A percentile compares a stretch with the other conserved stretches of the same genome.
Conservation (phyloP, 1,140 invertebrate species). For the Centruroides sculpturatus region DNA sequence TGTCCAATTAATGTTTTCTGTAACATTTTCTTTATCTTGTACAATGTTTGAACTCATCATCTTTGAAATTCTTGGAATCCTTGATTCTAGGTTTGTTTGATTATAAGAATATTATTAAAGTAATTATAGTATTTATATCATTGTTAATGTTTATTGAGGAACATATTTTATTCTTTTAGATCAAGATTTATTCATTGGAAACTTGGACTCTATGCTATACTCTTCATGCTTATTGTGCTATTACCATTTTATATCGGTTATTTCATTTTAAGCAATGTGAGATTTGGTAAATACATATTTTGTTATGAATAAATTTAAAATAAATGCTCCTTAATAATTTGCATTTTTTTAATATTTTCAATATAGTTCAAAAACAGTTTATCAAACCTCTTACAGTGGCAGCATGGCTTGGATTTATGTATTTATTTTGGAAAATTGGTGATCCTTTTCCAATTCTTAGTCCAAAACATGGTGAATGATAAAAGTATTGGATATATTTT, state of each 20-base stretch:
- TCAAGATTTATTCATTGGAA: constrained; percentile 96
- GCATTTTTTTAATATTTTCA: too few species aligned
- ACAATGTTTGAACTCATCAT: constrained; percentile 99
- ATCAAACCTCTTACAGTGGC: constrained; percentile 64
- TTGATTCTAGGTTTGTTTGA: constrained; percentile 54
- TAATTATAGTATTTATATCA: not conserved
- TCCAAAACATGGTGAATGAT: constrained; percentile 56
- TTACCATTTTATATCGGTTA: constrained; percentile 97
- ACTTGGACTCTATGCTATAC: constrained; percentile 70
- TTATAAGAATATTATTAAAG: not conserved
- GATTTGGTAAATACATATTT: constrained; percentile 53
- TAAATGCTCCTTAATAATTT: too few species aligned
- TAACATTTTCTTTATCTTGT: constrained; percentile 92
- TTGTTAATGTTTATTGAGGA: not conserved
- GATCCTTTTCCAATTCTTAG: constrained; percentile 97
- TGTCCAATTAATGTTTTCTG: constrained; percentile 91
- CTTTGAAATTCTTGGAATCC: constrained; percentile 92
- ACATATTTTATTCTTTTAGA: constrained; percentile 34
- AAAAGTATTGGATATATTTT: not conserved
- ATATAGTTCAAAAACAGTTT: constrained; percentile 58
- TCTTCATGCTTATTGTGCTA: constrained; percentile 89
- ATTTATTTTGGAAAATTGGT: constrained; percentile 97
- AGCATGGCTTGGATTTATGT: constrained; percentile 82
- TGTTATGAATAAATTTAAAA: too few species aligned
- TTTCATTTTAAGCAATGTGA: constrained; percentile 79